phyloP scores from a whole-genome alignment of 2,113 vertebrate species.

The Henicopernis longicauda region DNA sequence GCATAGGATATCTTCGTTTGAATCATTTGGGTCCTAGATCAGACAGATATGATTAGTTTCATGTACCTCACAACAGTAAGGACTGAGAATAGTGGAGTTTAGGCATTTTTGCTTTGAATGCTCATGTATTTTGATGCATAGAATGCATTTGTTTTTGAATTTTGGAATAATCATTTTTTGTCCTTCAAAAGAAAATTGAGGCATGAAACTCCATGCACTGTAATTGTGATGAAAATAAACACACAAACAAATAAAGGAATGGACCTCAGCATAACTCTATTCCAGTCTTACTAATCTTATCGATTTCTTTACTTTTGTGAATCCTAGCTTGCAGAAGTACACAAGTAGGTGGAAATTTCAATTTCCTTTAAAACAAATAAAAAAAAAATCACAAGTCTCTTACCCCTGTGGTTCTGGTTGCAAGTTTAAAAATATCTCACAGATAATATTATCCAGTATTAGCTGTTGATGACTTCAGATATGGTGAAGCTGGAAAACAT shows the following conservation, averaged over 20 bases:
- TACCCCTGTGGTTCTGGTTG: not conserved
- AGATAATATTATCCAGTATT: not conserved
- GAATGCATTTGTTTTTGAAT: not conserved
- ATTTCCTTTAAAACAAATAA: not conserved
- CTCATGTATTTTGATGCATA: not conserved
- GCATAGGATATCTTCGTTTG: not conserved
- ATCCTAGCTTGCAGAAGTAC: not conserved
- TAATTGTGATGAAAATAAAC: not conserved
- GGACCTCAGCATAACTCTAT: not conserved
- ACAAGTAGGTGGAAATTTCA: not conserved
- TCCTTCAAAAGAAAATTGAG: not conserved
- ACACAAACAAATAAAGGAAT: not conserved
- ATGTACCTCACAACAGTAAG: not conserved
- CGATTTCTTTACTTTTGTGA: not conserved
- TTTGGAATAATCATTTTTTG: not conserved
- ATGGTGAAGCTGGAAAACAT: not conserved
- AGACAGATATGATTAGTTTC: not conserved
- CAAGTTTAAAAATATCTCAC: not conserved
- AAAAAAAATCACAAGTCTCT: not conserved
- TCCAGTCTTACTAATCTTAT: not conserved
- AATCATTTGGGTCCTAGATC: not conserved
- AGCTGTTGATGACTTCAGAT: not conserved
- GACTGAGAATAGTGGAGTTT: not conserved
- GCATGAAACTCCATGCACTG: not conserved
- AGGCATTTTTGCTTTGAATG: not conserved